Evolutionary conservation across 2,797 vertebrate genomes (phyloP), one percentile per base, ranked within the genome.

Genomic region (Sebastes vulpes): DNA sequence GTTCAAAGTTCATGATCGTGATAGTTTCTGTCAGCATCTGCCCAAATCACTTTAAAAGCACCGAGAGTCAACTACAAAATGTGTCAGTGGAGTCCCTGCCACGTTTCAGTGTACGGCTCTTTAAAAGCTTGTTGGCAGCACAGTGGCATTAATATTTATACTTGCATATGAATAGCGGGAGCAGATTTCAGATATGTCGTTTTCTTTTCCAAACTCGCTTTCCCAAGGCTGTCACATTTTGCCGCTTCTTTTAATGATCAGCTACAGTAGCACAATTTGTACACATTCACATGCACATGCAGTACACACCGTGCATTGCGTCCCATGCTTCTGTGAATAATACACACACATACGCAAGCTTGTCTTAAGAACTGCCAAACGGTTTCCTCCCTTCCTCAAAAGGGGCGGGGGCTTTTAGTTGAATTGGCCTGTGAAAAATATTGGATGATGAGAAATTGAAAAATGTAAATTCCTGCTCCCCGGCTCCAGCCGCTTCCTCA

Each of bases 131-230:
- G 38, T 77, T 80, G 79, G 70, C 77, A 68, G 79, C 73, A 84
- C 21, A 53, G 65, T 60, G 50, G 16, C 57, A 69, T 90, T 84
- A 81, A 87, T 92, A 91, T 89, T 89, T 50, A 81, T 80, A 68
- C 32, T 20, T 58, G 53, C 28, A 72, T 56, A 63, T 65, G 60
- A 76, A 79, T 18, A 66, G 48, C 21, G 50, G 71, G n/a, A 69
- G 38, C 53, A 67, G 21, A 65, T 74, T 82, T 78, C 16, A 50
- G 12, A 69, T 28, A 31, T 38, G 25, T 12, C 3, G 3, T 53
- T 28, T 56, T 9, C 18, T 75, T 42, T 57, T 20, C 21, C 59
- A 72, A 50, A 54, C 23, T 65, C 66, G 6, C 29, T n/a, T 29
- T 57, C 21, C 26, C 29, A 20, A 57, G 18, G 12, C 35, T 20